These are phyloP conservation scores for Menidia menidia DNA, from an alignment of 2,797 vertebrate species.

Conservation along the genomic window DNA sequence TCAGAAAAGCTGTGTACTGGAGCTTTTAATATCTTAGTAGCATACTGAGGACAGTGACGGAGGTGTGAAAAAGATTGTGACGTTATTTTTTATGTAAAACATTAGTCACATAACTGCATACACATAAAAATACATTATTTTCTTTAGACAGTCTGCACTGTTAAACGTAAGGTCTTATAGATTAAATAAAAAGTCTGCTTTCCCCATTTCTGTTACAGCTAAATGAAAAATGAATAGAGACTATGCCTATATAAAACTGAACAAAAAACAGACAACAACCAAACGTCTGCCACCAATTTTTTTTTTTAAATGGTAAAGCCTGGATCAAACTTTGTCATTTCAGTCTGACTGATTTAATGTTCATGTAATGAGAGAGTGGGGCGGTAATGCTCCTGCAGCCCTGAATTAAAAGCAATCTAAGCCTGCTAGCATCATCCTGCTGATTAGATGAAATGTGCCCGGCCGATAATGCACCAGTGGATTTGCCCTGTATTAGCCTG, in stretches of 20 bases:
- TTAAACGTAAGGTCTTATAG: background rate
- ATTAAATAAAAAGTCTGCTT: background rate
- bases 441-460: conserved; percentile 85
- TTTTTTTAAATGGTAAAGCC: conserved; percentile 29
- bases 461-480: conserved; percentile 82
- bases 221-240: conserved; percentile 26
- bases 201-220: conserved; percentile 18
- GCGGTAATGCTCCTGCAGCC: conserved; percentile 70
- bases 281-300: conserved; percentile 27
- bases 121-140: background rate
- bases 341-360: conserved; percentile 62
- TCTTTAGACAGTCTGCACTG: background rate
- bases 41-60: background rate
- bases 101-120: background rate
- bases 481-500: conserved; percentile 82
- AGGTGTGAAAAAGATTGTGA: background rate
- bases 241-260: conserved; percentile 30
- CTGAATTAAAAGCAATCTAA: conserved; percentile 82
- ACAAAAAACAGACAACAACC: conserved; percentile 33
- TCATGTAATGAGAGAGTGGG: conserved; percentile 61
- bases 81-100: background rate
- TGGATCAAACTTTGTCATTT: conserved; percentile 53
- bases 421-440: conserved; percentile 81
- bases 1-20: background rate
- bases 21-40: background rate